These are phyloP conservation scores for Prionailurus viverrinus DNA, from an alignment of 2,113 vertebrate species.

Conservation along the genomic window DNA sequence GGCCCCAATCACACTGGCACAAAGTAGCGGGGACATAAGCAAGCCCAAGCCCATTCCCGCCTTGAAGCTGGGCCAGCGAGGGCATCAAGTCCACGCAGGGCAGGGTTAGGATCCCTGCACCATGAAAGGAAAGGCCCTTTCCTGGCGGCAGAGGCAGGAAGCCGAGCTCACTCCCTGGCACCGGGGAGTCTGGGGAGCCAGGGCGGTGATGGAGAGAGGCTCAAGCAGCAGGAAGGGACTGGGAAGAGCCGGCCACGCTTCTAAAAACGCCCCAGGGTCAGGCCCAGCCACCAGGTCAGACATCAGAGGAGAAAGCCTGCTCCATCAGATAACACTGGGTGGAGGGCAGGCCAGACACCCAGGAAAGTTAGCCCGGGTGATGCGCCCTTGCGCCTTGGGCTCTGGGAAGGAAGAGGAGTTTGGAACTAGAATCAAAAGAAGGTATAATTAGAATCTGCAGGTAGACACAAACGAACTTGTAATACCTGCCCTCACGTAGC, in stretches of 20 bases:
- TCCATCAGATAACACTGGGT: not conserved
- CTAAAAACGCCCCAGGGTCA: not conserved
- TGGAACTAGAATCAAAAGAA: conserved; percentile 60
- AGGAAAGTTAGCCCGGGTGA: not conserved
- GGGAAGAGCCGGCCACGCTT: not conserved
- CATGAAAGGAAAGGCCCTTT: not conserved
- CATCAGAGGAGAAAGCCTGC: not conserved
- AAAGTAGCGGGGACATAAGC: not conserved
- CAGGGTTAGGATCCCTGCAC: not conserved
- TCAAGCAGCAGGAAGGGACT: not conserved
- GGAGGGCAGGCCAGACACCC: not conserved
- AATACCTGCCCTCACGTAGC: not conserved
- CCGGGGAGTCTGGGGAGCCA: conserved; percentile 31
- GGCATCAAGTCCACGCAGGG: not conserved
- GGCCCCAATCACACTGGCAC: not conserved
- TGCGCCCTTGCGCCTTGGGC: not conserved
- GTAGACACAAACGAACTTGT: not conserved
- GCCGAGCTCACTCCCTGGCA: conserved; percentile 28
- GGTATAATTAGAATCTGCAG: conserved; percentile 65
- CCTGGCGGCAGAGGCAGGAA: not conserved
- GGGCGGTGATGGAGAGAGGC: not conserved
- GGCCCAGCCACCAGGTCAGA: not conserved
- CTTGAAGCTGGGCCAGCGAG: not conserved
- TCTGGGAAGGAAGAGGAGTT: conserved; percentile 41
- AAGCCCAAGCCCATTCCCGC: not conserved